Conservation (phyloP, 2,797 vertebrate genomes). For the Alca torda region DNA sequence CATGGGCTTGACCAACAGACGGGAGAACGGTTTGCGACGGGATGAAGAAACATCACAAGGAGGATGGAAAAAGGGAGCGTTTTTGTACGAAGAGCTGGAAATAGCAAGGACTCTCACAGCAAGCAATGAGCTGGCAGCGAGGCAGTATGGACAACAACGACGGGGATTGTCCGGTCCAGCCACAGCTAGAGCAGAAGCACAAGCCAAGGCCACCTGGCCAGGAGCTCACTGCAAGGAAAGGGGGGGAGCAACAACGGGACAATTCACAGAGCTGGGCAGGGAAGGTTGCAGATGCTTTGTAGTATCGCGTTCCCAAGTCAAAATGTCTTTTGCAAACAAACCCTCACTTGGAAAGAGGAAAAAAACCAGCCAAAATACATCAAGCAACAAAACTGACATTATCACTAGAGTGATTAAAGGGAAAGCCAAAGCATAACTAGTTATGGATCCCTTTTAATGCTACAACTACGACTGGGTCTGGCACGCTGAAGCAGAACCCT, state of each 20-base stretch:
- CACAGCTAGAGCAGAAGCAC: neutral
- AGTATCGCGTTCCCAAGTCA: neutral
- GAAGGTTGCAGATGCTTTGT: neutral
- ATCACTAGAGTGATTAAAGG: neutral
- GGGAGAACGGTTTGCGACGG: neutral
- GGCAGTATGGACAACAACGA: neutral
- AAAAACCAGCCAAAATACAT: neutral
- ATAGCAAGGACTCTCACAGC: neutral
- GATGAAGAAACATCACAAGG: neutral
- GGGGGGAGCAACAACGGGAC: neutral
- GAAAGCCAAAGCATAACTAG: neutral
- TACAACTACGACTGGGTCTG: neutral
- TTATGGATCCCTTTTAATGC: neutral
- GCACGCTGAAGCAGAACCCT: neutral
- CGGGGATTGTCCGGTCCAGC: neutral
- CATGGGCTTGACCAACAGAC: neutral
- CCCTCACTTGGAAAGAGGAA: neutral
- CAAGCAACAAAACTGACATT: neutral
- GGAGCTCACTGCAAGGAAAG: neutral
- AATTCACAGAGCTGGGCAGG: neutral
- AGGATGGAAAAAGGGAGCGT: neutral
- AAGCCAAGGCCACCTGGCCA: constrained; percentile 1
- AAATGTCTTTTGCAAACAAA: neutral
- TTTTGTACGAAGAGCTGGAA: neutral
- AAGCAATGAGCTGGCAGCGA: neutral